phyloP scores from a whole-genome alignment of 2,888 invertebrate species.

The Parelbella ahira region DNA sequence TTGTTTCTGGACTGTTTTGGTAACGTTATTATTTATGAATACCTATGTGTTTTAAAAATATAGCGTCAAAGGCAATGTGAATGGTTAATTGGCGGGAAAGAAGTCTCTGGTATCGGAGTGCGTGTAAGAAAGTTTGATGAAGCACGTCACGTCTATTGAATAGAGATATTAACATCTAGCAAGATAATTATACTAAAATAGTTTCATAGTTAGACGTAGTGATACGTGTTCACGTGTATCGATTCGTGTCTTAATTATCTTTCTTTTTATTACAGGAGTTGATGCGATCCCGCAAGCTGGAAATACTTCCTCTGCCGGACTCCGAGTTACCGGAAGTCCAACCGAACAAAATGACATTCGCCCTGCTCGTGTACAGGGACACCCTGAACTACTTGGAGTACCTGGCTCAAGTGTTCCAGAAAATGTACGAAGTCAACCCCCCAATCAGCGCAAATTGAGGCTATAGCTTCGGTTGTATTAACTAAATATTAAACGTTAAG shows the following conservation, averaged over 20 bases:
- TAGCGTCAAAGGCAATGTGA: too few species aligned
- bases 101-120: too few species aligned
- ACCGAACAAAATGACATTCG: slow-evolving; percentile 41
- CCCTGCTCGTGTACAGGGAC: slow-evolving; percentile 59
- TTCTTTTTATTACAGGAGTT: slow-evolving; percentile 65
- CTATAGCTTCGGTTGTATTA: slow-evolving; percentile 37
- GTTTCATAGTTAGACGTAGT: too few species aligned
- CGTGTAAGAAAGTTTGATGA: too few species aligned
- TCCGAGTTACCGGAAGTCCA: slow-evolving; percentile 53
- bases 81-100: too few species aligned
- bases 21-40: not conserved
- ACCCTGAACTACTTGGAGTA: slow-evolving; percentile 66
- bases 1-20: too few species aligned
- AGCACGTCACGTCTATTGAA: too few species aligned
- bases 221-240: too few species aligned
- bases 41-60: too few species aligned
- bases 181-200: too few species aligned
- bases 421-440: slow-evolving; percentile 43
- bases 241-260: too few species aligned
- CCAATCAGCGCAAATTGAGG: slow-evolving; percentile 38
- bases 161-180: too few species aligned
- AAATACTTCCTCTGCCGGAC: slow-evolving; percentile 48
- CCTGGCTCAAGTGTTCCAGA: slow-evolving; percentile 57
- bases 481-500: slow-evolving; percentile 34
- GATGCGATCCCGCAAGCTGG: slow-evolving; percentile 54